Percentiles rank a stretch among this genome's conserved stretches.
These are phyloP conservation scores for Macrocentrus cingulum DNA, from an alignment of 1,140 invertebrate genomes.

Conservation along the genomic window DNA sequence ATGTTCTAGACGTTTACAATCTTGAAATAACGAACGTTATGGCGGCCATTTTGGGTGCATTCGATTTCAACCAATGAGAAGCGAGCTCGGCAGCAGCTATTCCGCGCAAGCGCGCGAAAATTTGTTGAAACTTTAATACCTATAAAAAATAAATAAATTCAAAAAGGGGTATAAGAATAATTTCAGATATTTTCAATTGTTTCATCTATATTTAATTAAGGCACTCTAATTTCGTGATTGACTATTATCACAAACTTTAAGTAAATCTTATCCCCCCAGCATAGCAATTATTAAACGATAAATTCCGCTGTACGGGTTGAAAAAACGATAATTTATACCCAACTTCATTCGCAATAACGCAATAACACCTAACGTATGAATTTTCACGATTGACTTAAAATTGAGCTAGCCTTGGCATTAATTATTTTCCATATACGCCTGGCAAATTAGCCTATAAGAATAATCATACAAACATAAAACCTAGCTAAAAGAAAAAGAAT, in stretches of 20 bases:
- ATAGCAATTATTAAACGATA: constrained; percentile 3
- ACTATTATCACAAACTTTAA: constrained; percentile 19
- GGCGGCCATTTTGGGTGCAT: not conserved
- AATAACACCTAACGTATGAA: too few relatives aligned
- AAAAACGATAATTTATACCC: not conserved
- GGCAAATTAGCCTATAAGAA: not conserved
- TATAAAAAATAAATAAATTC: too few relatives aligned
- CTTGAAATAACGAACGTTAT: not conserved
- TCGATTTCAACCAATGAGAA: not conserved
- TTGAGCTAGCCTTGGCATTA: too few relatives aligned
- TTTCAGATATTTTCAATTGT: not conserved
- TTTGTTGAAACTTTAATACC: too few relatives aligned
- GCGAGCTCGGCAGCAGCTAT: not conserved
- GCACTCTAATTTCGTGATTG: constrained; percentile 19
- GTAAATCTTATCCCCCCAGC: not conserved
- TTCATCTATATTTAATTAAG: constrained; percentile 23
- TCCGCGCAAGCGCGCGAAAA: not conserved
- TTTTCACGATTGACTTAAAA: not conserved
- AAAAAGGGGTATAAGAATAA: too few relatives aligned
- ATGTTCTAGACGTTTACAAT: not conserved
- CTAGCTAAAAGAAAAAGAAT: too few relatives aligned
- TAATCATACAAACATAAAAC: too few relatives aligned
- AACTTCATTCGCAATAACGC: too few relatives aligned
- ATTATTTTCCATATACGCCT: not conserved
- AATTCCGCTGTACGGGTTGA: not conserved